These are phyloP conservation scores for Vultur gryphus DNA, from an alignment of 2,797 vertebrate genomes.

Conservation along the genomic window DNA sequence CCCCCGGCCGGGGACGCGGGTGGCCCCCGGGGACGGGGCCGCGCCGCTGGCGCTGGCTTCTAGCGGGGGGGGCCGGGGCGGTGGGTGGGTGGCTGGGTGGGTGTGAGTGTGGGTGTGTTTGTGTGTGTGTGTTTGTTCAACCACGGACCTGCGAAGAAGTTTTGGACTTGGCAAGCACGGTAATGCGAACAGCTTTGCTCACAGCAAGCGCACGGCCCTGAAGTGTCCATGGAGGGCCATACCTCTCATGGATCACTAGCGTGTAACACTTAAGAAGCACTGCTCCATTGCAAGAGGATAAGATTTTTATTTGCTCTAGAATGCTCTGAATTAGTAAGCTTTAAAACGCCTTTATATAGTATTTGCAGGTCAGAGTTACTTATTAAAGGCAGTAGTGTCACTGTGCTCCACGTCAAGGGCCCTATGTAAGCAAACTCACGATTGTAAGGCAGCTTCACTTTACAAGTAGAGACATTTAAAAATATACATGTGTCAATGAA, in stretches of 20 bases:
- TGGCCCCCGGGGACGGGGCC: background rate
- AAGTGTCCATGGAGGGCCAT: fast-evolving
- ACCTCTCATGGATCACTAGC: fast-evolving
- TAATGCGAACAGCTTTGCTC: fast-evolving
- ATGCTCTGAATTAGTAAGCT: background rate
- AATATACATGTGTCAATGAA: background rate
- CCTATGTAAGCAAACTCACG: fast-evolving
- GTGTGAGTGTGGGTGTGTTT: too few relatives aligned
- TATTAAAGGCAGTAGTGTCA: background rate
- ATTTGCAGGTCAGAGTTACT: background rate
- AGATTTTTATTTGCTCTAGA: fast-evolving
- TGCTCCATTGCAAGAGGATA: fast-evolving
- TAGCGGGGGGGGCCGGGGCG: too few relatives aligned
- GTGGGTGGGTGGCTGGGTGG: too few relatives aligned
- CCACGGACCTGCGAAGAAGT: fast-evolving
- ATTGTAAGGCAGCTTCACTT: background rate
- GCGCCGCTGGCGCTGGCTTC: background rate
- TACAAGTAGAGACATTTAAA: background rate
- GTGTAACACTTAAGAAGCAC: fast-evolving
- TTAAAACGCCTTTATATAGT: fast-evolving
- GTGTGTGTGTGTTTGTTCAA: fast-evolving
- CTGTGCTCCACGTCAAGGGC: background rate
- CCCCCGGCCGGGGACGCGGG: too few relatives aligned
- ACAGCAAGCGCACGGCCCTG: fast-evolving
- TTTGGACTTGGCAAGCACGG: fast-evolving